Conservation (phyloP, 2,797 vertebrate species). For the Alcedo atthis region DNA sequence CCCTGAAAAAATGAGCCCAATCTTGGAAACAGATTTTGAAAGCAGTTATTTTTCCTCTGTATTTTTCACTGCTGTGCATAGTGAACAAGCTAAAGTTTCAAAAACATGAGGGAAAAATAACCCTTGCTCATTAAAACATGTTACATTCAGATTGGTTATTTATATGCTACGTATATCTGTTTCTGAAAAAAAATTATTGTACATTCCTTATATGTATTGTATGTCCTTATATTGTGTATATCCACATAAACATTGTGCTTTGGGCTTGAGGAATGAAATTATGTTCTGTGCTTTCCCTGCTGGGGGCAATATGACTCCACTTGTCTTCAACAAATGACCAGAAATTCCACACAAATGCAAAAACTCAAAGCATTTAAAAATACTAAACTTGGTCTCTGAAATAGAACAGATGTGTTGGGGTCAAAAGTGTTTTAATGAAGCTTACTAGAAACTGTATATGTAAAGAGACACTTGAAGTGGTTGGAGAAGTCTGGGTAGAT, state of each 20-base stretch:
- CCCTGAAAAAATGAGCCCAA: accelerated
- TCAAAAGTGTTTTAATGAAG: conserved; percentile 58
- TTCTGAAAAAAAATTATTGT: neutral
- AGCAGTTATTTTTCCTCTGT: accelerated
- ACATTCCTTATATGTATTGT: neutral
- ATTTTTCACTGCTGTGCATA: neutral
- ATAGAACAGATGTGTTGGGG: neutral
- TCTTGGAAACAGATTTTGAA: neutral
- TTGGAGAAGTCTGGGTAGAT: neutral
- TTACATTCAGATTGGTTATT: neutral
- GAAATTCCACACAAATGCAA: neutral
- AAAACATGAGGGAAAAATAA: accelerated
- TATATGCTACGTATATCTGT: neutral
- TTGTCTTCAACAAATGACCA: conserved; percentile 12
- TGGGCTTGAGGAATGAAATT: neutral
- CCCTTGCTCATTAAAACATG: neutral
- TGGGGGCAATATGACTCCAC: conserved; percentile 81
- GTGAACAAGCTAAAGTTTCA: neutral
- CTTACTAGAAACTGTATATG: conserved; percentile 47
- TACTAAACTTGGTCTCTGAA: neutral
- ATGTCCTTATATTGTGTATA: too few species aligned
- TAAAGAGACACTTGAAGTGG: neutral
- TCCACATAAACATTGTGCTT: neutral
- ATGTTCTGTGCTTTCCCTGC: conserved; percentile 73
- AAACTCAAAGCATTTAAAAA: conserved; percentile 41